A percentile compares a stretch with the other conserved stretches of the same genome.
These are phyloP conservation scores for Crotalus viridis DNA, from an alignment of 2,113 vertebrate species.

Conservation along the genomic window DNA sequence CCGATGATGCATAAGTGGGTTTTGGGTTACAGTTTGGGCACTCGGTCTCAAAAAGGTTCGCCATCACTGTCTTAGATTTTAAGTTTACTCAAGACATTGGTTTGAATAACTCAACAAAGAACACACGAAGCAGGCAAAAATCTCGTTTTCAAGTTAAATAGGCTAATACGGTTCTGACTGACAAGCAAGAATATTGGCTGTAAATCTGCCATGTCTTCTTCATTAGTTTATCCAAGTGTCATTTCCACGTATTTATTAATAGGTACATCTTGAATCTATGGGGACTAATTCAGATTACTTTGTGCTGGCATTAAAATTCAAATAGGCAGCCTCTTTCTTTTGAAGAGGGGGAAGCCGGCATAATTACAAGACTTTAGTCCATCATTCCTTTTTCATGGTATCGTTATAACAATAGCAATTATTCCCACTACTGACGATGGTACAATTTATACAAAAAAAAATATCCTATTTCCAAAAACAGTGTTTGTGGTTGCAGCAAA, in stretches of 20 bases:
- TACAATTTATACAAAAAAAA: constrained; percentile 1
- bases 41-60: too few relatives aligned
- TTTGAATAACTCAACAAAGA: neutral
- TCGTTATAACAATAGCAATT: constrained; percentile 18
- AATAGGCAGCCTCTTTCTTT: neutral
- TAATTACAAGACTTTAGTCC: constrained; percentile 18
- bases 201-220: neutral
- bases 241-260: constrained; percentile 19
- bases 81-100: neutral
- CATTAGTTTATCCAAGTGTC: neutral
- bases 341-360: neutral
- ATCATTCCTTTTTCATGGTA: constrained; percentile 4
- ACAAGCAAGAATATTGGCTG: constrained; percentile 17
- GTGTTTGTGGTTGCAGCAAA: constrained; percentile 15
- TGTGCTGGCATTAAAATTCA: constrained; percentile 35
- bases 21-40: too few relatives aligned
- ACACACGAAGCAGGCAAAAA: neutral
- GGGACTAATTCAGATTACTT: constrained; percentile 12
- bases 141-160: neutral
- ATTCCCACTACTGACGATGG: constrained; percentile 23
- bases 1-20: too few relatives aligned
- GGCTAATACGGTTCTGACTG: constrained; percentile 19
- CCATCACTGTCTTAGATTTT: neutral
- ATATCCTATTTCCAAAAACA: constrained; percentile 23
- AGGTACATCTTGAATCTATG: constrained; percentile 8